Percentiles rank a stretch among this genome's conserved stretches.
Conservation (phyloP, 2,113 vertebrate species). For the Takifugu bimaculatus region DNA sequence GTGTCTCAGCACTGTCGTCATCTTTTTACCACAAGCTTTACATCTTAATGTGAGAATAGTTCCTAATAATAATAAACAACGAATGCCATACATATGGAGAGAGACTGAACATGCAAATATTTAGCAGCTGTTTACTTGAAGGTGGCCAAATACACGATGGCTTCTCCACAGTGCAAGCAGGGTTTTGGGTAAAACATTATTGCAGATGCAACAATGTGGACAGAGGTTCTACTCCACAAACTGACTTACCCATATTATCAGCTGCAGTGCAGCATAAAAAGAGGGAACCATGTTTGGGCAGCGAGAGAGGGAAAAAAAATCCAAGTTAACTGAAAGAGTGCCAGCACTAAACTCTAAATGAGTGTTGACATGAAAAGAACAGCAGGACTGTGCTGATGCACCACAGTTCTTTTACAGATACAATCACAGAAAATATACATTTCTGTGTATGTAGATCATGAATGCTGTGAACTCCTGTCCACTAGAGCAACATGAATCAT, state of each 20-base stretch:
- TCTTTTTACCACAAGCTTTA: not conserved
- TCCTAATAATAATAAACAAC: conserved; percentile 1
- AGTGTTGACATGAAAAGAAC: too few species aligned
- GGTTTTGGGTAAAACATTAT: conserved; percentile 16
- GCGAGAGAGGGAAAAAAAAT: conserved; percentile 53
- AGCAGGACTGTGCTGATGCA: too few species aligned
- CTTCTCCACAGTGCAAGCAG: conserved; percentile 13
- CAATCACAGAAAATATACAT: too few species aligned
- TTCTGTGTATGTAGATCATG: too few species aligned
- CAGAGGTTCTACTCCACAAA: conserved; percentile 25
- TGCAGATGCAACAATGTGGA: conserved; percentile 21
- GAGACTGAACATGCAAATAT: conserved; percentile 16
- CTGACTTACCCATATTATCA: conserved; percentile 73
- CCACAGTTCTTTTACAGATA: too few species aligned
- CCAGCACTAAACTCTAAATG: conserved; percentile 19
- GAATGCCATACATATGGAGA: not conserved
- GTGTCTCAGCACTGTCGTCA: too few species aligned
- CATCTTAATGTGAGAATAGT: not conserved
- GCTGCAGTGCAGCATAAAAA: conserved; percentile 67
- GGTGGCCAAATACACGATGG: not conserved
- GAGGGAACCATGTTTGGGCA: conserved; percentile 53
- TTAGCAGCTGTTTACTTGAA: not conserved
- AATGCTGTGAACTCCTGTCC: too few species aligned
- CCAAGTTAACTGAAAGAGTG: conserved; percentile 43
- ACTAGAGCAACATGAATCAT: too few species aligned